Conservation (phyloP, 23 tunicate species). For the Phallusia fumigata region DNA sequence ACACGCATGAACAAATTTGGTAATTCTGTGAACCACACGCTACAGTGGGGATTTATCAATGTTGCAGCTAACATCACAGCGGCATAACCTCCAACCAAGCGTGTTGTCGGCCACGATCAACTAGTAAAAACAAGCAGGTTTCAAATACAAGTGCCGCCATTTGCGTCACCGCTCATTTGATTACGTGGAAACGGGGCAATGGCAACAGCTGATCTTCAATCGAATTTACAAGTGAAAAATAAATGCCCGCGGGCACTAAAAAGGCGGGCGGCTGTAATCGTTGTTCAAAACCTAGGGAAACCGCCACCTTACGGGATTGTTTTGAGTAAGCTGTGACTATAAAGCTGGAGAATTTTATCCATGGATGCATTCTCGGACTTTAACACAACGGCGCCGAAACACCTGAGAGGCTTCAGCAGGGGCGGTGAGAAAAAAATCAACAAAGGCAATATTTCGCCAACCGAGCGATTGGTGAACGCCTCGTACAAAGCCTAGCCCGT, state of each 20-base stretch:
- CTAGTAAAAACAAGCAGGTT: too few species aligned
- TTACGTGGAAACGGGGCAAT: too few species aligned
- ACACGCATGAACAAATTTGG: not conserved
- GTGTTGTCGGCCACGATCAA: too few species aligned
- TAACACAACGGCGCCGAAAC: not conserved
- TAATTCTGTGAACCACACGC: not conserved
- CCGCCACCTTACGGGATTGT: not conserved
- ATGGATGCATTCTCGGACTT: not conserved
- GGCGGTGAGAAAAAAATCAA: constrained; percentile 8
- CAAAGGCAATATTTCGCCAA: not conserved
- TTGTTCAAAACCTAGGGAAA: not conserved
- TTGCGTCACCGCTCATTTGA: too few species aligned
- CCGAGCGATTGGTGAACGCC: constrained; percentile 12
- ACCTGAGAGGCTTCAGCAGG: not conserved
- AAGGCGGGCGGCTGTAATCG: not conserved
- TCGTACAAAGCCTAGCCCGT: constrained; percentile 18
- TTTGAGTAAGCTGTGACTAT: too few species aligned
- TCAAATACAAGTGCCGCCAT: too few species aligned
- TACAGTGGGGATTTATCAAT: too few species aligned
- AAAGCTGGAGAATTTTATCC: too few species aligned
- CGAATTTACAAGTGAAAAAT: not conserved
- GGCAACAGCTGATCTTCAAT: not conserved
- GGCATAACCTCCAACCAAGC: too few species aligned
- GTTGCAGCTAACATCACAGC: too few species aligned
- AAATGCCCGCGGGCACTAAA: not conserved